phyloP scores from a whole-genome alignment of 2,888 invertebrate species.

The Parapristionchus giblindavisi region DNA sequence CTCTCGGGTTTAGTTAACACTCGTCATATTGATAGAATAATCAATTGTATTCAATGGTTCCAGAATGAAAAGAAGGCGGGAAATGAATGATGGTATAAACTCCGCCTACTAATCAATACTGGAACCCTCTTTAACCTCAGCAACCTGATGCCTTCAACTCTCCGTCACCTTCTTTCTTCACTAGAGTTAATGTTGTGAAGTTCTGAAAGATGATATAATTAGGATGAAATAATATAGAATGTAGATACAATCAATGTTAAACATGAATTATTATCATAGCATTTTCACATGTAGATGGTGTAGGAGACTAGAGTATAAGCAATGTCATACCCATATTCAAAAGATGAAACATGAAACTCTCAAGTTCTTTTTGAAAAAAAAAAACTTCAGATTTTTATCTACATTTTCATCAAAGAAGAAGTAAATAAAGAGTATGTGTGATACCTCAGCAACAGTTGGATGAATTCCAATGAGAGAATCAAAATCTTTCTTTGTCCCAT shows the following conservation, averaged over 20 bases:
- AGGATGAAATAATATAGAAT: too few relatives aligned
- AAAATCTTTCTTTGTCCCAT: slow-evolving; percentile 75
- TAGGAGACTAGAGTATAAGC: too few relatives aligned
- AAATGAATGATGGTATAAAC: slow-evolving; percentile 12
- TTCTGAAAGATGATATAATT: slow-evolving; percentile 50
- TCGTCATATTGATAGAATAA: slow-evolving; percentile 58
- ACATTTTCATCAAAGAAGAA: slow-evolving; percentile 1
- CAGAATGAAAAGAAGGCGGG: slow-evolving; percentile 26
- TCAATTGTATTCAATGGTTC: slow-evolving; percentile 39
- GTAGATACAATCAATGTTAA: too few relatives aligned
- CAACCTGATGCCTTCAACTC: slow-evolving; percentile 60
- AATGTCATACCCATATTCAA: too few relatives aligned
- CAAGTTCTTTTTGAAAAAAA: too few relatives aligned
- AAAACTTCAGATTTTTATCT: neutral
- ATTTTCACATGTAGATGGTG: too few relatives aligned
- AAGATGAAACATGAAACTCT: neutral
- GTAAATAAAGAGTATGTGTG: too few relatives aligned
- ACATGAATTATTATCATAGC: too few relatives aligned
- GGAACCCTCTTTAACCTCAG: slow-evolving; percentile 63
- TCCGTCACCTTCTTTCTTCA: slow-evolving; percentile 56
- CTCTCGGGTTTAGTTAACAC: slow-evolving; percentile 55
- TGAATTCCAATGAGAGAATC: slow-evolving; percentile 76
- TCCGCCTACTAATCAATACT: slow-evolving; percentile 33
- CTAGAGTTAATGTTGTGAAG: slow-evolving; percentile 59
- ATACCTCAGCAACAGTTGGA: slow-evolving; percentile 76